Percentiles rank a stretch among this genome's conserved stretches.
phyloP scores from a whole-genome alignment of 2,113 vertebrate genomes.

The Ailurus styani region DNA sequence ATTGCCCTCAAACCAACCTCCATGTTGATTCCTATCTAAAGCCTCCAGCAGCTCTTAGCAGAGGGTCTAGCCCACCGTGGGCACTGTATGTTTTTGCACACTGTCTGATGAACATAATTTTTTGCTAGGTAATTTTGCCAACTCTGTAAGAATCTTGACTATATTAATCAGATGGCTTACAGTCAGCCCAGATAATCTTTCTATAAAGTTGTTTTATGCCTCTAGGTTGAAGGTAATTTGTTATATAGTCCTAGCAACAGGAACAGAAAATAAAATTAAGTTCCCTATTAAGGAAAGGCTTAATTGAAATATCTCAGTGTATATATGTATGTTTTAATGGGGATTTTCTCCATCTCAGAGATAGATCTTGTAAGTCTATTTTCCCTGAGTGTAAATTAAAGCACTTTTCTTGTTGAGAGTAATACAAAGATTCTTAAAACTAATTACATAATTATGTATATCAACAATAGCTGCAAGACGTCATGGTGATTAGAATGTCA shows the following conservation, averaged over 20 bases:
- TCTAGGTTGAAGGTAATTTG: neutral
- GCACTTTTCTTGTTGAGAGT: neutral
- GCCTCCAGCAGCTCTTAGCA: neutral
- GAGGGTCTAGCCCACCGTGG: neutral
- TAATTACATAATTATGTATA: slow-evolving; percentile 10
- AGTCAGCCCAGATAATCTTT: neutral
- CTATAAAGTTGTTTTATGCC: neutral
- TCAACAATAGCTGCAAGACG: neutral
- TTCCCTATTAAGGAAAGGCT: neutral
- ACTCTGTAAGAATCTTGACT: neutral
- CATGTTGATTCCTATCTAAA: neutral
- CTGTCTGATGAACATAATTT: neutral
- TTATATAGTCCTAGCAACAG: neutral
- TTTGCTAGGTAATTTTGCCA: neutral
- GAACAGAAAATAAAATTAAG: neutral
- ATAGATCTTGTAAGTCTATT: neutral
- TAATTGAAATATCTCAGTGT: neutral
- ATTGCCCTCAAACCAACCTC: neutral
- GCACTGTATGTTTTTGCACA: too few species aligned
- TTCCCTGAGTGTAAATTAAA: slow-evolving; percentile 1
- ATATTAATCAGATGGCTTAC: neutral
- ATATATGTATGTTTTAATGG: neutral
- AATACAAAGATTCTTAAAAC: slow-evolving; percentile 2
- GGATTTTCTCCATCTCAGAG: neutral
- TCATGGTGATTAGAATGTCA: slow-evolving; percentile 15